Conservation (phyloP, 2,888 invertebrate species). For the Agrotis ipsilon region DNA sequence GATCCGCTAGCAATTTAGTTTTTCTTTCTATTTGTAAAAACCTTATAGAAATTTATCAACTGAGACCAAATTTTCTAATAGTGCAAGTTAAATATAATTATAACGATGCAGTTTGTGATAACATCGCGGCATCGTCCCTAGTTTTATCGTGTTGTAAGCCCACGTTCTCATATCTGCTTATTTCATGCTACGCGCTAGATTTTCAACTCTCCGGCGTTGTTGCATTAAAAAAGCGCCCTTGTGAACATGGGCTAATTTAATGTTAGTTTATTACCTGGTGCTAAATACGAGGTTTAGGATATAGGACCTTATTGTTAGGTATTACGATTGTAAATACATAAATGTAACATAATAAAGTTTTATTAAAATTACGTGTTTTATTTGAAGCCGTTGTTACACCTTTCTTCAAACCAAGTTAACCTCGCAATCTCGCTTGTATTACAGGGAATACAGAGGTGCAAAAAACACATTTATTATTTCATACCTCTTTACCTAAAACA, state of each 20-base stretch:
- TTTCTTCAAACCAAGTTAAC: too few species aligned
- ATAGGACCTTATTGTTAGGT: constrained; percentile 13
- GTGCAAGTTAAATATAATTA: not conserved
- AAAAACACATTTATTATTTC: too few species aligned
- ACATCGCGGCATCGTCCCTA: constrained; percentile 3
- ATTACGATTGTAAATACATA: constrained; percentile 37
- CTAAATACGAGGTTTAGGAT: constrained; percentile 41
- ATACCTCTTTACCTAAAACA: too few species aligned
- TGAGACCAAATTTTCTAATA: constrained; percentile 13
- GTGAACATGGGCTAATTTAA: not conserved
- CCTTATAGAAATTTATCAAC: constrained; percentile 19
- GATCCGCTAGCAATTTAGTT: not conserved
- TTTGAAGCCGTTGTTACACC: not conserved
- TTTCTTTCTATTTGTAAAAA: not conserved
- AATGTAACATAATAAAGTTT: constrained; percentile 45
- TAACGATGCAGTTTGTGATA: not conserved
- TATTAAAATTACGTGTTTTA: constrained; percentile 13
- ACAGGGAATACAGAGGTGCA: too few species aligned
- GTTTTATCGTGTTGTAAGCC: constrained; percentile 15
- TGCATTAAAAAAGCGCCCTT: not conserved
- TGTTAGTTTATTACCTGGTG: constrained; percentile 47
- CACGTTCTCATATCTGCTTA: not conserved
- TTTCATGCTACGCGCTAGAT: not conserved
- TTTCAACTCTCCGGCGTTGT: not conserved
- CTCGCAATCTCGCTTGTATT: too few species aligned